These are phyloP conservation scores for Catharus bicknelli DNA, from an alignment of 2,113 vertebrate genomes.

Conservation along the genomic window DNA sequence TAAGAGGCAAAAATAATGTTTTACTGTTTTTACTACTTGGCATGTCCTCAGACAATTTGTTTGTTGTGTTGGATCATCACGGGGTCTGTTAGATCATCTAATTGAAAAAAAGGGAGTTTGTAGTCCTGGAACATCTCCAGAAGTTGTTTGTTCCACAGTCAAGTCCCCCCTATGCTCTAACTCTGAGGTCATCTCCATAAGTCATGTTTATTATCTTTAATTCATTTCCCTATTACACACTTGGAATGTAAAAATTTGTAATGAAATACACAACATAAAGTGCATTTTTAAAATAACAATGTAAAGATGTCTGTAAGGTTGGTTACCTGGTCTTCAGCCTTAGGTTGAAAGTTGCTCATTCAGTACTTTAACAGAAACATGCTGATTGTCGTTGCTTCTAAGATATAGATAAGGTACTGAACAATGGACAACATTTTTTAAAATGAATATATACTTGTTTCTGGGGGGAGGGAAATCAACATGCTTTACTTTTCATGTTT, in stretches of 20 bases:
- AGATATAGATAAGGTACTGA: background rate
- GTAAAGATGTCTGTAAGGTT: background rate
- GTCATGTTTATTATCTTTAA: constrained; percentile 29
- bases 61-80: constrained; percentile 70
- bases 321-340: background rate
- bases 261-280: background rate
- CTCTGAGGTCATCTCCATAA: constrained; percentile 43
- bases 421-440: background rate
- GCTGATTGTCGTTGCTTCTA: background rate
- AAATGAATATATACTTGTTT: background rate
- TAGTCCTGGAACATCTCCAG: constrained; percentile 64
- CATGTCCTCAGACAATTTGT: constrained; percentile 64
- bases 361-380: background rate
- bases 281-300: background rate
- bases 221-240: constrained; percentile 12
- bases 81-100: constrained; percentile 73
- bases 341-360: background rate
- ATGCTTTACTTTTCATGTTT: background rate
- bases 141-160: constrained; percentile 55
- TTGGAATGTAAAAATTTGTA: background rate
- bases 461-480: background rate
- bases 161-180: constrained; percentile 46
- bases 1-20: constrained; percentile 50
- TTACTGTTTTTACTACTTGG: constrained; percentile 61
- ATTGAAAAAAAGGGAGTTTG: constrained; percentile 67